Conservation (phyloP, 2,888 invertebrate species). For the Pyralis farinalis region DNA sequence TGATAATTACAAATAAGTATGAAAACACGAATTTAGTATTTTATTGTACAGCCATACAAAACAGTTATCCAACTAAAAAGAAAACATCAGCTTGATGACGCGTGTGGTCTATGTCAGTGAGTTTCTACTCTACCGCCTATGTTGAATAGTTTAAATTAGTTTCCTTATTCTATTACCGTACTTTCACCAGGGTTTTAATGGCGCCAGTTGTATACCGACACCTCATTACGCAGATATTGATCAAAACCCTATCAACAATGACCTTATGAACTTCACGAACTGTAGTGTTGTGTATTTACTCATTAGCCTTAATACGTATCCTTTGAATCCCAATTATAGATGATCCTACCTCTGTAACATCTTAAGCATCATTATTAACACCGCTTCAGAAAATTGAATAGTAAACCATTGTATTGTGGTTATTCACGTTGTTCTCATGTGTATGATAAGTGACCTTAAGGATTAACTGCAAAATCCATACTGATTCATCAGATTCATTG, state of each 20-base stretch:
- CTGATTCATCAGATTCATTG: too few relatives aligned
- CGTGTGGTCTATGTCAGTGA: slow-evolving; percentile 26
- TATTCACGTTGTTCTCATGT: too few relatives aligned
- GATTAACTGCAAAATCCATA: too few relatives aligned
- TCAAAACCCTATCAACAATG: slow-evolving; percentile 49
- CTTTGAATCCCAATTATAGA: slow-evolving; percentile 11
- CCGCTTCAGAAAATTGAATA: too few relatives aligned
- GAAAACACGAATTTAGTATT: too few relatives aligned
- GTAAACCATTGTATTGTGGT: too few relatives aligned
- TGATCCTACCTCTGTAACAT: background rate
- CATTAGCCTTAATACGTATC: slow-evolving; percentile 31
- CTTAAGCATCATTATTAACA: background rate
- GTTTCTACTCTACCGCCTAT: slow-evolving; percentile 31
- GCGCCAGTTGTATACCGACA: slow-evolving; percentile 48
- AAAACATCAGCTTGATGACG: background rate
- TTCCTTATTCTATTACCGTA: slow-evolving; percentile 41
- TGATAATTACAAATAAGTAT: too few relatives aligned
- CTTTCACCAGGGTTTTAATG: slow-evolving; percentile 57
- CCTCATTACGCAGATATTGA: slow-evolving; percentile 64
- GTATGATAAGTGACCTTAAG: too few relatives aligned
- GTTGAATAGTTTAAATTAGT: slow-evolving; percentile 57
- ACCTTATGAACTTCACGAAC: slow-evolving; percentile 55
- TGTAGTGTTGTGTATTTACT: slow-evolving; percentile 31
- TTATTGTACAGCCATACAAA: too few relatives aligned
- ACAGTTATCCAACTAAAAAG: too few relatives aligned